These are phyloP conservation scores for Leucosticte australis DNA, from an alignment of 2,113 vertebrate species.

Conservation along the genomic window DNA sequence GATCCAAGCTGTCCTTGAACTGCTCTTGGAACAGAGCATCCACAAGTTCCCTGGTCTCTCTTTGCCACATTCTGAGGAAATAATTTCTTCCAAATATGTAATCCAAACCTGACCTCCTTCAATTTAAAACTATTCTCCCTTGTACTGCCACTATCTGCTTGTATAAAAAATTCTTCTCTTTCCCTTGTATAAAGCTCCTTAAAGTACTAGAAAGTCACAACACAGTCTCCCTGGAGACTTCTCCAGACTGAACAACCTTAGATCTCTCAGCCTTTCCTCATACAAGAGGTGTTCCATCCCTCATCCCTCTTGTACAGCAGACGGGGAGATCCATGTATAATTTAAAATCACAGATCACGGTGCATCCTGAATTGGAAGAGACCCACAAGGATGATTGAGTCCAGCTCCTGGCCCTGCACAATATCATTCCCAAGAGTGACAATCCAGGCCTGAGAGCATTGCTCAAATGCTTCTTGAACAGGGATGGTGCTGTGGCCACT, in stretches of 20 bases:
- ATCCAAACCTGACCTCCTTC: background rate
- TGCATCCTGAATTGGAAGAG: background rate
- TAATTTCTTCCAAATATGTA: background rate
- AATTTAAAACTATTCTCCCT: background rate
- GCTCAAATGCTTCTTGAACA: background rate
- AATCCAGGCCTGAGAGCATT: background rate
- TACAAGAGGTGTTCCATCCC: background rate
- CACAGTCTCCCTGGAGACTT: accelerated
- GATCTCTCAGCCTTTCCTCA: background rate
- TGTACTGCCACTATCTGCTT: background rate
- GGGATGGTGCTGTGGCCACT: background rate
- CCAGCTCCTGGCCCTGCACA: background rate
- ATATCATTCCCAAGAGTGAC: background rate
- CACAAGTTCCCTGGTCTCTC: no score
- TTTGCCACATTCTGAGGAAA: background rate
- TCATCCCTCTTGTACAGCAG: background rate
- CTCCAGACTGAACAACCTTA: background rate
- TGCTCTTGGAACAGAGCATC: background rate
- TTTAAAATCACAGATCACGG: background rate
- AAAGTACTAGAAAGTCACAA: background rate
- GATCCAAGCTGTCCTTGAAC: background rate
- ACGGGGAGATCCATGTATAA: accelerated
- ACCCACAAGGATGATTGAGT: background rate
- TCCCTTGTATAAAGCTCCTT: background rate
- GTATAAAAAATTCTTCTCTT: background rate